Evolutionary conservation across 53 echinoderm and acorn worm genomes (phyloP).

Genomic region (Glandiceps talaboti): DNA sequence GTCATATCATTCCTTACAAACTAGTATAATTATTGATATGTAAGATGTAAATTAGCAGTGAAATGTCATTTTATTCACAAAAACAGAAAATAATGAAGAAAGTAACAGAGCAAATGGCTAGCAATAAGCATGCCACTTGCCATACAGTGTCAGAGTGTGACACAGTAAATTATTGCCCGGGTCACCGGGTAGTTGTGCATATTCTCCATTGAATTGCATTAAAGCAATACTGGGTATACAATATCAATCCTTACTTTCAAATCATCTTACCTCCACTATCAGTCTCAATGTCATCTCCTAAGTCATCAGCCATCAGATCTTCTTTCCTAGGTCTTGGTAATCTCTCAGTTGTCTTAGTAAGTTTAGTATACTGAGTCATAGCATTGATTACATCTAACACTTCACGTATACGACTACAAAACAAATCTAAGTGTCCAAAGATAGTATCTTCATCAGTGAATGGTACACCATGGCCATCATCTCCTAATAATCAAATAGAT

Average conservation of each 20-base stretch:
- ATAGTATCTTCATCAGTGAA: conserved; percentile 97
- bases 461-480: conserved; percentile 74
- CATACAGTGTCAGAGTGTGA: no score
- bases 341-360: conserved; percentile 62
- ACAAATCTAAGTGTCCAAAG: conserved; percentile 90
- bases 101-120: no score
- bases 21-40: no score
- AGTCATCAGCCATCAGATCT: conserved; percentile 30
- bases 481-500: no score
- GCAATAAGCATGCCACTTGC: no score
- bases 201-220: no score
- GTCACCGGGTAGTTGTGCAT: not conserved
- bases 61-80: no score
- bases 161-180: no score
- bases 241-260: no score
- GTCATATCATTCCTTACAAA: no score
- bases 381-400: conserved; percentile 82
- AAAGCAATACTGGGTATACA: not conserved
- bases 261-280: conserved; percentile 11
- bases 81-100: no score
- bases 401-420: conserved; percentile 76
- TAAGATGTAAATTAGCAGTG: no score
- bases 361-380: conserved; percentile 87
- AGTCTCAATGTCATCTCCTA: conserved; percentile 47
- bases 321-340: conserved; percentile 81